These are phyloP conservation scores for Epinephelus malabaricus DNA, from an alignment of 2,797 vertebrate species.

Conservation along the genomic window DNA sequence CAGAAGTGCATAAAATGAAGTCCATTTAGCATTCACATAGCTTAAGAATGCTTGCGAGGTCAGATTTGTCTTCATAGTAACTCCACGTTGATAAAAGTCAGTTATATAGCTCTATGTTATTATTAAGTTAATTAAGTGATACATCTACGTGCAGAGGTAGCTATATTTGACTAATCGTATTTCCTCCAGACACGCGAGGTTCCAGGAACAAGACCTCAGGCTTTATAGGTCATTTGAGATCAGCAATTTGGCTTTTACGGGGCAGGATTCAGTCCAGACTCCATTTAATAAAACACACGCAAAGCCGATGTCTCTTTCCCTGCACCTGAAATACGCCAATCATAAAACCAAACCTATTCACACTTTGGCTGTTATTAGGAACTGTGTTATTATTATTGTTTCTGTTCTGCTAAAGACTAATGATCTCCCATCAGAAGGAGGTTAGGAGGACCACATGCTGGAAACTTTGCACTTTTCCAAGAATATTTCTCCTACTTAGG, in stretches of 20 bases:
- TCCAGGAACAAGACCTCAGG: conserved; percentile 71
- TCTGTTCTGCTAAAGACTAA: conserved; percentile 41
- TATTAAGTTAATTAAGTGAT: conserved; percentile 38
- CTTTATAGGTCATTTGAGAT: conserved; percentile 82
- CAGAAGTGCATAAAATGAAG: conserved; percentile 32
- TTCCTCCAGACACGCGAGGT: conserved; percentile 67
- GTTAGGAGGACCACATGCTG: background rate
- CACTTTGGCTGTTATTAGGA: conserved; percentile 48
- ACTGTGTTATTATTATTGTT: conserved; percentile 45
- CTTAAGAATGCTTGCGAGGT: conserved; percentile 26
- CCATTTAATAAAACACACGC: conserved; percentile 66
- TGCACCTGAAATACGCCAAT: conserved; percentile 67
- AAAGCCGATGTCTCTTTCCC: conserved; percentile 53
- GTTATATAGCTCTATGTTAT: conserved; percentile 18
- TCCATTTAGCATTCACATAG: conserved; percentile 21
- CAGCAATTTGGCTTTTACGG: conserved; percentile 75
- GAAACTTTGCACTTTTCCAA: conserved; percentile 20
- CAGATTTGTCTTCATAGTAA: conserved; percentile 3
- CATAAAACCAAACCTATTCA: conserved; percentile 58
- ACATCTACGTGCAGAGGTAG: conserved; percentile 28
- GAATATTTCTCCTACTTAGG: conserved; percentile 8
- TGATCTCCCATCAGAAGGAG: conserved; percentile 29
- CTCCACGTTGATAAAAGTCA: conserved; percentile 37
- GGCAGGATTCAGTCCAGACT: conserved; percentile 74
- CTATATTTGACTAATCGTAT: conserved; percentile 74